Base-by-base conservation (phyloP, 2,113 vertebrate genomes). In the Heteronetta atricapilla region DNA sequence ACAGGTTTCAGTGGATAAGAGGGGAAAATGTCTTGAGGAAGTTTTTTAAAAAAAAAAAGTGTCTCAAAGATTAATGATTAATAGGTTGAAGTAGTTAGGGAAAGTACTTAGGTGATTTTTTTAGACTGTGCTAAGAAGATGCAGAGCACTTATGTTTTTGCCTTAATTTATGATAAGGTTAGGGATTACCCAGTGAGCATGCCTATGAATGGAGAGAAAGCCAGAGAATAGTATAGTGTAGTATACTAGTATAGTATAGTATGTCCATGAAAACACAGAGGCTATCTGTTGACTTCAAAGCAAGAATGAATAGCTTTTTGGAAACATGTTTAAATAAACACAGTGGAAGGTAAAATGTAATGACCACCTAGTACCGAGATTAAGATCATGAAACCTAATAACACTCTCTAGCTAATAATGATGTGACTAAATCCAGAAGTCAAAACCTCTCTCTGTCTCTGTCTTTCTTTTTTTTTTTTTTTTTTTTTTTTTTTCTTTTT, bases 21-120 rank as follows among this genome's bases (percentile, higher is more conserved):
- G 1, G 0, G 0, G 5, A 62, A 59, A 36, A 63, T 58, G 77
- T 21, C 42, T 6, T 40, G 28, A 52, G 6, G 8, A 34, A 44
- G 40, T n/a, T n/a, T n/a, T n/a, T n/a, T n/a, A n/a, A 60, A 48
- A 48, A 60, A 72, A 60, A 60, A 85, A 59, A 4, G 1, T 36
- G 10, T 55, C 21, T 59, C 56, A 28, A 63, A 23, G 26, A 29
- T 66, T 53, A 63, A 34, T 26, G 26, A 29, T 66, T 53, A 63
- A 34, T 26, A 70, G 3, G 0, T 36, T 77, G 23, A 81, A 78
- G 33, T 34, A 70, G 3, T 63, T 48, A 50, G 5, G 22, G 5
- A 34, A 84, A 17, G 7, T 56, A 6, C 74, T 60, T 67, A 10
- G 0, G 1, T 74, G 20, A 81, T 2, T 26, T 56, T 75, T 70